Evolutionary conservation across 2,888 invertebrate species (phyloP), one percentile per base, ranked within the genome.

Genomic region (Ceriagrion tenellum): DNA sequence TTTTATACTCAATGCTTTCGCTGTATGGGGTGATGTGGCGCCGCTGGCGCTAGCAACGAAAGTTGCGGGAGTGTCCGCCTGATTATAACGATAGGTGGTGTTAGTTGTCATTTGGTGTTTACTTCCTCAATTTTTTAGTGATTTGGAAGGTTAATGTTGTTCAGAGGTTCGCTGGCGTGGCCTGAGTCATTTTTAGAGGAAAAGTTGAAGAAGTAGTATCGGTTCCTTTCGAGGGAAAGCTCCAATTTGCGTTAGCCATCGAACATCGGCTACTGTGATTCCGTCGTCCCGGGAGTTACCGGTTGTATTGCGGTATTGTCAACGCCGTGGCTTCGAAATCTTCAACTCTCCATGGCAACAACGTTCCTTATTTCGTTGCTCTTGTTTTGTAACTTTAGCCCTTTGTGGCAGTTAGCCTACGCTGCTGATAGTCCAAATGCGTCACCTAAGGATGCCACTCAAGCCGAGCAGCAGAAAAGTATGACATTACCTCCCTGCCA

Each of bases 401-500:
- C 93, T 0, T 18, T 47, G 47, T 74, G 93, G 63, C n/a, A 47
- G 10, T 35, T 16, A 26, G n/a, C 69, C 18, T 0, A 74, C 26
- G 69, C 74, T 10, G 47, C 59, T 23, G 93, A 93, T 3, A 69
- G 47, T 47, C 47, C 30, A 12, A 93, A 93, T 47, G 63, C 40
- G n/a, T 47, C 74, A 23, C n/a, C 18, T 40, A 35, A 23, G 20
- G 47, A 74, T 63, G 23, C 63, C 2, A 2, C 69, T 30, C 26
- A 10, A 47, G 35, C 16, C 12, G 74, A 93, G 40, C 93, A 95
- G 56, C 90, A 69, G 89, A 95, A 93, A 88, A 88, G 90, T 23
- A 97, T 97, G 59, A 97, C 97, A 96, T 97, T 98, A 95, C 98
- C 98, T 23, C 98, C 98, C 13, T 99, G 99, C 97, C 98, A 98